A percentile compares a stretch with the other conserved stretches of the same genome.
phyloP scores from a whole-genome alignment of 2,888 invertebrate genomes.

The Pseudococcus longispinus region DNA sequence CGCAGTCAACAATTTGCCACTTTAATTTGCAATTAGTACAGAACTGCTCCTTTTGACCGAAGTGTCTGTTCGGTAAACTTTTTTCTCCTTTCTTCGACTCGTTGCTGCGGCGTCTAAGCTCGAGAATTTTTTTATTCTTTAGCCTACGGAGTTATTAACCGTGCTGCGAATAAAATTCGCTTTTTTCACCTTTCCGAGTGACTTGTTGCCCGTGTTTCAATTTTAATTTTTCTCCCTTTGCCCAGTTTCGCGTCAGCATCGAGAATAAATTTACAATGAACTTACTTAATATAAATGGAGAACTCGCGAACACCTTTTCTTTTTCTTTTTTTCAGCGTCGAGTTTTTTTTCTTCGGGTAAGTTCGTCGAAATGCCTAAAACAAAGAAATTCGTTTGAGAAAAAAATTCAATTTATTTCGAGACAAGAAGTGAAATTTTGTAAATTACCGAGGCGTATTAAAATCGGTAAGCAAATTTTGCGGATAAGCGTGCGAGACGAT shows the following conservation, averaged over 20 bases:
- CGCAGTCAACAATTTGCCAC: constrained; percentile 40
- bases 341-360: neutral
- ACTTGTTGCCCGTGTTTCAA: constrained; percentile 30
- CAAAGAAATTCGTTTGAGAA: constrained; percentile 16
- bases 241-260: neutral
- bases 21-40: constrained; percentile 39
- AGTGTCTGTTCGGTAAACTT: neutral
- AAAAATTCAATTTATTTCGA: constrained; percentile 19
- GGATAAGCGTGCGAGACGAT: neutral
- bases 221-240: neutral
- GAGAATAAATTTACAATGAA: constrained; percentile 31
- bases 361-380: neutral
- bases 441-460: neutral
- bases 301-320: constrained; percentile 19
- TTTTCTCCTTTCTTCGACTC: neutral
- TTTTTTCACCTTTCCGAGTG: constrained; percentile 22
- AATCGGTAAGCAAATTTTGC: neutral
- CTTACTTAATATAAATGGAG: constrained; percentile 21
- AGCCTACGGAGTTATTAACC: constrained; percentile 16
- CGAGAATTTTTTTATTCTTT: neutral
- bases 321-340: neutral
- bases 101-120: neutral
- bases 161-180: constrained; percentile 27
- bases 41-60: constrained; percentile 6
- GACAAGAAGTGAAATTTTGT: neutral